Evolutionary conservation across 2,888 invertebrate genomes (phyloP), one percentile per base, ranked within the genome.

Genomic region (Dicroscelio sp.): DNA sequence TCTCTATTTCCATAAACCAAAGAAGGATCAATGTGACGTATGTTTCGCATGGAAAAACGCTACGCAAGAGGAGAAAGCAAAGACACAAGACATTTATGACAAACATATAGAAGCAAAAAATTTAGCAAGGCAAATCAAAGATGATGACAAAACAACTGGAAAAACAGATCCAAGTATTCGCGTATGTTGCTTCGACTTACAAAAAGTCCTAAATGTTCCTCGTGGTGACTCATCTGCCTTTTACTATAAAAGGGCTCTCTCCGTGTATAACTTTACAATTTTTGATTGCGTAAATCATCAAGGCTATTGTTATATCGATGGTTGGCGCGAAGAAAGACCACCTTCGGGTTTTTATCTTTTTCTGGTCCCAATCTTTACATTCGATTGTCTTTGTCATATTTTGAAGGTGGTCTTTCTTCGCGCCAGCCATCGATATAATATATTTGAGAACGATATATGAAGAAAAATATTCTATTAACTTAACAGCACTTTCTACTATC

Each of bases 21-120:
- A 92, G 48, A 95, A 95, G 88, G 95, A 96, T 88, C 94, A 92
- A 38, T 96, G 95, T 75, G 95, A 95, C 86, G 82, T 88, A n/a
- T 95, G 95, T 90, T 93, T 90, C 43, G 73, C 92, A 10, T 95
- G 93, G 82, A 88, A 95, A 86, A 95, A 95, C 92, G 93, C 95
- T 75, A 91, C 90, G 17, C 94, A 94, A 86, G 80, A 76, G 33
- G 94, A 90, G 20, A 88, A 94, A 86, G 93, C 91, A 80, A 92
- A 94, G 79, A 84, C 69, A 31, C 73, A 93, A 73, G 84, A 95
- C 79, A 88, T 75, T 6, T 95, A 94, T 90, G 90, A 94, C n/a
- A 27, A 38, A 25, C 94, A 95, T 69, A 67, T 93, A 23, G 63
- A 92, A 80, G 93, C 92, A 48, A 95, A 94, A 86, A 90, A 86